These are phyloP conservation scores for Lymantria monacha DNA, from an alignment of 2,888 invertebrate species.

Conservation along the genomic window DNA sequence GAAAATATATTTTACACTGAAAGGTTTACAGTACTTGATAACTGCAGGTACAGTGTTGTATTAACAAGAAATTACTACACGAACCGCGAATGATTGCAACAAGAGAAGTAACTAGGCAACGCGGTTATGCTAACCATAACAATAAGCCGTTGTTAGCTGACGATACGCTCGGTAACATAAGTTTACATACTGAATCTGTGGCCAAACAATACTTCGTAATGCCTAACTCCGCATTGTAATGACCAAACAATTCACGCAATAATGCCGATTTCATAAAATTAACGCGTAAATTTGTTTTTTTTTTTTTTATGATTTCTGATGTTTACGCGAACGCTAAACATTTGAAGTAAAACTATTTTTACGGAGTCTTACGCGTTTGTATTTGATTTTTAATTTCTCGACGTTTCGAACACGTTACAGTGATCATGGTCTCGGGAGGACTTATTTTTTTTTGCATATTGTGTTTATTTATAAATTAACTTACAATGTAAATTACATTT, in stretches of 20 bases:
- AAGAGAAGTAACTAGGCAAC: slow-evolving; percentile 60
- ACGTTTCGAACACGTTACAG: too few relatives aligned
- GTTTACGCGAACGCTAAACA: too few relatives aligned
- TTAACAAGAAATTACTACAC: slow-evolving; percentile 38
- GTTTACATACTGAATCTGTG: slow-evolving; percentile 49
- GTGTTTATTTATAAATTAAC: too few relatives aligned
- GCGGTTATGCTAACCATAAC: slow-evolving; percentile 65
- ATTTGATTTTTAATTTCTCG: too few relatives aligned
- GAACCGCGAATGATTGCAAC: slow-evolving; percentile 51
- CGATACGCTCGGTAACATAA: slow-evolving; percentile 40
- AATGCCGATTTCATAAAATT: slow-evolving; percentile 15
- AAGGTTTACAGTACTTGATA: not conserved
- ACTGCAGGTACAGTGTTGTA: slow-evolving; percentile 13
- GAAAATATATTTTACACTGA: slow-evolving; percentile 13
- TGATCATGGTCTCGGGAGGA: too few relatives aligned
- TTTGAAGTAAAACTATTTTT: too few relatives aligned
- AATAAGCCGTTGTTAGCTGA: slow-evolving; percentile 50
- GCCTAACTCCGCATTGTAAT: slow-evolving; percentile 21
- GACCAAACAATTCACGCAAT: slow-evolving; percentile 32
- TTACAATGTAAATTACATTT: too few relatives aligned
- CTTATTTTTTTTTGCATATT: too few relatives aligned
- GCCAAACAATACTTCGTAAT: slow-evolving; percentile 53
- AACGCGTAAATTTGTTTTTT: too few relatives aligned
- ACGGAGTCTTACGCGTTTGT: too few relatives aligned
- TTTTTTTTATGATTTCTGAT: too few relatives aligned